Conservation (phyloP, 2,888 invertebrate species). For the Eristalinus aeneus region DNA sequence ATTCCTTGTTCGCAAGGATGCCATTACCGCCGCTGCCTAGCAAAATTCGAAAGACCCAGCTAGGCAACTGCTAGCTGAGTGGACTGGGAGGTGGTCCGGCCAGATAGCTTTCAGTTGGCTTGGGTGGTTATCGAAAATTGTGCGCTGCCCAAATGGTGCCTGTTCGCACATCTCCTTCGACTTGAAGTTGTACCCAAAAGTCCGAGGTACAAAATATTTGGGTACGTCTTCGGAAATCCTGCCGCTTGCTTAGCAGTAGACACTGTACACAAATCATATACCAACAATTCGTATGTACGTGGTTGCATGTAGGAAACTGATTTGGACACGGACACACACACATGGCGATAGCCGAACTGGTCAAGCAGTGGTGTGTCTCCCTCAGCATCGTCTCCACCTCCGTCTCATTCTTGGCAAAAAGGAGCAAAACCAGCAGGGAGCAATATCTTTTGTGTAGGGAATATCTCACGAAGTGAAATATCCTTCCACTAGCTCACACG, state of each 20-base stretch:
- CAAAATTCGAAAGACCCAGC: slow-evolving; percentile 66
- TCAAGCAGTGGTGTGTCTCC: slow-evolving; percentile 51
- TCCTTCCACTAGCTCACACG: slow-evolving; percentile 67
- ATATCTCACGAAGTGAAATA: slow-evolving; percentile 67
- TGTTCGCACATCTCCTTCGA: slow-evolving; percentile 62
- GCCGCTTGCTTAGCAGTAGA: slow-evolving; percentile 47
- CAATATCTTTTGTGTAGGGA: slow-evolving; percentile 65
- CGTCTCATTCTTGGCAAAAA: slow-evolving; percentile 52
- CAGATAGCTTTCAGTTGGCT: slow-evolving; percentile 15
- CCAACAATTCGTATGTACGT: background rate
- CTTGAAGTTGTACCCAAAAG: slow-evolving; percentile 66
- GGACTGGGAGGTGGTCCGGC: background rate
- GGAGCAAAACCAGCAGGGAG: slow-evolving; percentile 38
- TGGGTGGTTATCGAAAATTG: slow-evolving; percentile 53
- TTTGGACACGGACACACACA: background rate
- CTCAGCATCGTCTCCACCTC: slow-evolving; percentile 26
- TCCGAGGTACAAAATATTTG: slow-evolving; percentile 68
- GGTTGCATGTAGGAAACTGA: background rate
- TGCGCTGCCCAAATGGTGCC: slow-evolving; percentile 51
- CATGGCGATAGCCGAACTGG: slow-evolving; percentile 40
- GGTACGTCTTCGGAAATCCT: slow-evolving; percentile 63
- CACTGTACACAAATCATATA: background rate
- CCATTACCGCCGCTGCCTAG: slow-evolving; percentile 66
- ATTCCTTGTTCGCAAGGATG: slow-evolving; percentile 72
- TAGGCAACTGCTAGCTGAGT: slow-evolving; percentile 52